These are phyloP conservation scores for Dolichallabes microphthalmus DNA, from an alignment of 2,113 vertebrate species.

Conservation along the genomic window DNA sequence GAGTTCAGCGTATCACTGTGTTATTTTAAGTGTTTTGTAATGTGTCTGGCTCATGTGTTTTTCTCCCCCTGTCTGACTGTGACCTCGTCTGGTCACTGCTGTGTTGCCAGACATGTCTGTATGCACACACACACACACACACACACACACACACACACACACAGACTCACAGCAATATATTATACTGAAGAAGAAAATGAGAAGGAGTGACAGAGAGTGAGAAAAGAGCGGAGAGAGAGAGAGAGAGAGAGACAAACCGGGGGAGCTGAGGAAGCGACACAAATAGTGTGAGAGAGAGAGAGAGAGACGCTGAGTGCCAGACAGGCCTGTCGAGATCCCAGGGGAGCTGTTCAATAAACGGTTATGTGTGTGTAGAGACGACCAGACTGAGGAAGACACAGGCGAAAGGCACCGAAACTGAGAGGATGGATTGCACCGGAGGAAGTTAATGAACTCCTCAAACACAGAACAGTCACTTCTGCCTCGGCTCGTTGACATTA, in stretches of 20 bases:
- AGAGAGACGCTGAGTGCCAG: constrained; percentile 22
- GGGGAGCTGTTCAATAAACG: constrained; percentile 40
- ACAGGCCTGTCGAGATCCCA: constrained; percentile 37
- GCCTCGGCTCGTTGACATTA: background rate
- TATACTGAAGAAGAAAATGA: constrained; percentile 11
- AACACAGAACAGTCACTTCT: constrained; percentile 21
- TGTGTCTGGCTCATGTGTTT: background rate
- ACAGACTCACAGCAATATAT: constrained; percentile 13
- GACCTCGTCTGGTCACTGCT: constrained; percentile 35
- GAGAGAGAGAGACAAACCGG: background rate
- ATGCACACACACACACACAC: constrained; percentile 8
- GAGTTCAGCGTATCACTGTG: background rate
- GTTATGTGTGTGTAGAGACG: constrained; percentile 4
- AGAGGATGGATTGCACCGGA: background rate
- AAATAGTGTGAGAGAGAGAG: background rate
- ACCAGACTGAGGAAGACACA: background rate
- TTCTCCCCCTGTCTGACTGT: constrained; percentile 13
- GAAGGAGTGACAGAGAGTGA: background rate
- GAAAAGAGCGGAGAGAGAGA: background rate
- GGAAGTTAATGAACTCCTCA: constrained; percentile 29
- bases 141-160: too few relatives aligned
- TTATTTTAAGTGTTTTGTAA: background rate
- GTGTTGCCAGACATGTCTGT: constrained; percentile 22
- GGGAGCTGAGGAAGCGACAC: background rate
- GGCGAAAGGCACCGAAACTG: constrained; percentile 10